phyloP scores from a whole-genome alignment of 2,113 vertebrate genomes.

The Macquaria ambigua region DNA sequence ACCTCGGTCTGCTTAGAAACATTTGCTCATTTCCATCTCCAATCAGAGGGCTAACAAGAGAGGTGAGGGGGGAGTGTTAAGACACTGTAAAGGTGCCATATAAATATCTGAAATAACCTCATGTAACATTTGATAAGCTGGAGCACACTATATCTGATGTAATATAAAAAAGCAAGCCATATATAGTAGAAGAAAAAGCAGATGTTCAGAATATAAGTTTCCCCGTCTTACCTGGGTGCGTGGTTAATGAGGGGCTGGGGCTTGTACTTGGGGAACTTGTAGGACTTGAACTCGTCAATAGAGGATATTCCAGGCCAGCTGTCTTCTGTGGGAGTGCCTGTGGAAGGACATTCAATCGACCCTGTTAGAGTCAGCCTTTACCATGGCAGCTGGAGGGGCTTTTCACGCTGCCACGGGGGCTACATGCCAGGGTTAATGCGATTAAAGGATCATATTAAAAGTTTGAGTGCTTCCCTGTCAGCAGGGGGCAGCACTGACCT shows the following conservation, averaged over 20 bases:
- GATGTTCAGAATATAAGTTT: neutral
- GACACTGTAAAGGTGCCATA: neutral
- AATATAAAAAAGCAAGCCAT: neutral
- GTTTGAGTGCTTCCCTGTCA: slow-evolving; percentile 28
- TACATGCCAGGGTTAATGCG: slow-evolving; percentile 64
- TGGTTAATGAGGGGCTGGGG: slow-evolving; percentile 93
- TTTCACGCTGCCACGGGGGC: slow-evolving; percentile 47
- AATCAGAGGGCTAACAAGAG: slow-evolving; percentile 61
- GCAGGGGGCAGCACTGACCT: slow-evolving; percentile 87
- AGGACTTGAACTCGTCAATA: slow-evolving; percentile 95
- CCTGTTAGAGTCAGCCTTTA: slow-evolving; percentile 40
- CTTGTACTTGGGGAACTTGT: slow-evolving; percentile 96
- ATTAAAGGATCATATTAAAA: slow-evolving; percentile 56
- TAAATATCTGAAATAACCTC: neutral
- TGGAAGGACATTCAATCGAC: slow-evolving; percentile 59
- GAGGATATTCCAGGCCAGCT: slow-evolving; percentile 94
- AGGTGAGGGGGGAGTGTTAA: slow-evolving; percentile 12
- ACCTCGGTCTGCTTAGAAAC: slow-evolving; percentile 63
- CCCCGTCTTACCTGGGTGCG: slow-evolving; percentile 91
- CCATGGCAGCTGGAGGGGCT: slow-evolving; percentile 59
- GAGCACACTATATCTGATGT: neutral
- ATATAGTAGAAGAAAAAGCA: neutral
- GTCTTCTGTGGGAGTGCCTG: slow-evolving; percentile 95
- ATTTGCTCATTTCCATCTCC: slow-evolving; percentile 64
- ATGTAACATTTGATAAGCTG: neutral